Percentiles rank a stretch among this genome's conserved stretches.
Conservation (phyloP, 2,888 invertebrate genomes). For the Morpho helenor region DNA sequence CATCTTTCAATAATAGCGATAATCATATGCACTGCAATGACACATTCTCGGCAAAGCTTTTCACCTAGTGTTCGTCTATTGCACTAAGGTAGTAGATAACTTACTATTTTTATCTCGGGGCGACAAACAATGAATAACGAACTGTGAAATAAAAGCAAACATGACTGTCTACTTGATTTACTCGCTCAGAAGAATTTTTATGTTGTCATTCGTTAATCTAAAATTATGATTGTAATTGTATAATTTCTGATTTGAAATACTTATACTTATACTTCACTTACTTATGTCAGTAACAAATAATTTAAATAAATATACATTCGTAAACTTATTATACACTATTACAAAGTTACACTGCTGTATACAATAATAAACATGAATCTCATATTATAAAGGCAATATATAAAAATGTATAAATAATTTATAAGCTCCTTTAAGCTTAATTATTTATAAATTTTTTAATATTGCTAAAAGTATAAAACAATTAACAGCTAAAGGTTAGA, state of each 20-base stretch:
- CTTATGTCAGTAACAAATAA: no score
- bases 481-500: no score
- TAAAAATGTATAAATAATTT: no score
- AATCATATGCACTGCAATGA: slow-evolving; percentile 15
- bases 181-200: slow-evolving; percentile 8
- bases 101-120: slow-evolving; percentile 36
- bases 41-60: slow-evolving; percentile 12
- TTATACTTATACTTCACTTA: no score
- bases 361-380: no score
- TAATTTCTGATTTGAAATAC: neutral
- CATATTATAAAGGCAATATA: no score
- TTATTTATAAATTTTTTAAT: no score
- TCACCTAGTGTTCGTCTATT: slow-evolving; percentile 33
- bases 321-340: no score
- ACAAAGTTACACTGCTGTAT: no score
- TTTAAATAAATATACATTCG: no score
- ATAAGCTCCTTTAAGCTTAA: no score
- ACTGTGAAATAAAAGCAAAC: slow-evolving; percentile 48
- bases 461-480: no score
- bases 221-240: neutral
- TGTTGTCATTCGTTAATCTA: neutral
- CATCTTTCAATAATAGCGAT: slow-evolving; percentile 24
- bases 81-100: slow-evolving; percentile 45
- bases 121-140: slow-evolving; percentile 46
- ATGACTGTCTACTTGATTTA: slow-evolving; percentile 31